Evolutionary conservation across 2,113 vertebrate species (phyloP).

Genomic region (Fregetta grallaria): DNA sequence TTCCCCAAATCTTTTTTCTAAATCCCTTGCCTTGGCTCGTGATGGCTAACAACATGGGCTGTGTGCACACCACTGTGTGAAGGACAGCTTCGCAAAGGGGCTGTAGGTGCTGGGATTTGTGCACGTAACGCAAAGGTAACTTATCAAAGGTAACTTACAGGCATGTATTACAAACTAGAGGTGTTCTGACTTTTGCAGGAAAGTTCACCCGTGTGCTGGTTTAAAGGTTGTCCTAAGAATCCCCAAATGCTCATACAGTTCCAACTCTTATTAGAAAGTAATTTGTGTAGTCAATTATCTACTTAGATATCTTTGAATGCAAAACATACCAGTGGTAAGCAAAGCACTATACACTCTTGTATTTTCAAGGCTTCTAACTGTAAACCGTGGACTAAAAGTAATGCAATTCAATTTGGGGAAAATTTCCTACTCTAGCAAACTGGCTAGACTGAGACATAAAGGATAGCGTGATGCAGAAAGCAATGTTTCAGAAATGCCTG

Average conservation of each 20-base stretch:
- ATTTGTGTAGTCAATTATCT: background rate
- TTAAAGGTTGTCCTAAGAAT: background rate
- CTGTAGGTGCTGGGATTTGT: background rate
- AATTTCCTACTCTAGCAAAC: background rate
- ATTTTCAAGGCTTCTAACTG: background rate
- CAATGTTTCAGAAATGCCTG: background rate
- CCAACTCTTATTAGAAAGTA: background rate
- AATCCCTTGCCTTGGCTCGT: background rate
- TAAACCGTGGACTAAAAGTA: background rate
- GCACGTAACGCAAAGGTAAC: background rate
- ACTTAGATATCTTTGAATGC: background rate
- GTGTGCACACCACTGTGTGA: background rate
- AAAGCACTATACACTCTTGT: background rate
- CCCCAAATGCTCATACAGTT: background rate
- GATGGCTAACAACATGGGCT: background rate
- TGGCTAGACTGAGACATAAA: background rate
- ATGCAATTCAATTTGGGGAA: background rate
- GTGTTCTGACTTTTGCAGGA: background rate
- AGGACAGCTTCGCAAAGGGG: background rate
- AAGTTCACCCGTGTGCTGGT: background rate
- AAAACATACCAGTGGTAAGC: background rate
- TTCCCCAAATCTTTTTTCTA: background rate
- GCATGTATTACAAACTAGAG: background rate
- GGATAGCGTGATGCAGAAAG: background rate
- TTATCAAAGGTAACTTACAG: background rate